Percentiles rank a stretch among this genome's conserved stretches.
These are phyloP conservation scores for Odontamblyopus lacepedii DNA, from an alignment of 2,797 vertebrate species.

Conservation along the genomic window DNA sequence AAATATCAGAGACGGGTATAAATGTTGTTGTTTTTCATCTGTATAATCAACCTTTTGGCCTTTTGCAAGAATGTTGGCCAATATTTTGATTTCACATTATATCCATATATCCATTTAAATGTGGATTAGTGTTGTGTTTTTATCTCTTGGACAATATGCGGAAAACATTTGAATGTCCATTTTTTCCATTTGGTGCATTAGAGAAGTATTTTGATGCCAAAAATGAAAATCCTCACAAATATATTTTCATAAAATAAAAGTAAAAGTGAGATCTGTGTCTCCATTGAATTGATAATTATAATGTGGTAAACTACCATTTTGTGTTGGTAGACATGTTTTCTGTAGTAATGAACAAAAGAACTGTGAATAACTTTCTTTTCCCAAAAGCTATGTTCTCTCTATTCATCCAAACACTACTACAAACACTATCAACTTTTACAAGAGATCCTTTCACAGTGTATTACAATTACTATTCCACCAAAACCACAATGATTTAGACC, in stretches of 20 bases:
- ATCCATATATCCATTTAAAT: not conserved
- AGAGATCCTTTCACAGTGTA: too few species aligned
- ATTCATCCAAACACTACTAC: too few species aligned
- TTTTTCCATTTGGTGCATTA: not conserved
- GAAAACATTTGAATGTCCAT: not conserved
- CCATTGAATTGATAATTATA: not conserved
- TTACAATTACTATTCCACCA: too few species aligned
- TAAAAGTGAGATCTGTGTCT: not conserved
- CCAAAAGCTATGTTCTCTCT: not conserved
- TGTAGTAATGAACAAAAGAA: not conserved
- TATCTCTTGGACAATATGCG: too few species aligned
- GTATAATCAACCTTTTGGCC: too few species aligned
- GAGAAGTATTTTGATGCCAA: not conserved
- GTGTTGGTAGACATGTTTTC: not conserved
- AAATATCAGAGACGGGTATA: too few species aligned
- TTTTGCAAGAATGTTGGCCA: too few species aligned
- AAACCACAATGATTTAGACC: too few species aligned
- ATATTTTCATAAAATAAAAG: not conserved
- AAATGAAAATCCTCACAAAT: not conserved
- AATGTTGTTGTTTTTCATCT: too few species aligned
- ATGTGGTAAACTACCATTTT: not conserved
- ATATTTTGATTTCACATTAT: too few species aligned
- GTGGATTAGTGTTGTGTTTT: not conserved
- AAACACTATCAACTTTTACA: too few species aligned
- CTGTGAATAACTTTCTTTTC: too few species aligned